Evolutionary conservation across 2,113 vertebrate genomes (phyloP), one percentile per base, ranked within the genome.

Genomic region (Anolis carolinensis): DNA sequence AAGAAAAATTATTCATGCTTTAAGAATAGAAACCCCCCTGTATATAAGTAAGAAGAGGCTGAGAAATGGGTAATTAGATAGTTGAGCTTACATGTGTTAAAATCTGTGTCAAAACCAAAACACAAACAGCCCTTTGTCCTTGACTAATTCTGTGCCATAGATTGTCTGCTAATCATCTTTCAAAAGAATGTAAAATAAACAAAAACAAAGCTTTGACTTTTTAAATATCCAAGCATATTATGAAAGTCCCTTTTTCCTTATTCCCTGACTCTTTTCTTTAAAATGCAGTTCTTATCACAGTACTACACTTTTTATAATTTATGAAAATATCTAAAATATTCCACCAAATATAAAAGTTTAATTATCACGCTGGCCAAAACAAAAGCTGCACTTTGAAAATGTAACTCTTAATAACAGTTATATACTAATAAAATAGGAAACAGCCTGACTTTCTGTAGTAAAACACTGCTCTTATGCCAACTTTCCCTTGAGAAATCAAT

Each of bases 341-440:
- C 94, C 88, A 92, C 93, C 87, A 95, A 95, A 95, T 97, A 97
- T 93, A 96, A 96, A 96, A 96, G 25, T 0, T 90, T 96, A 91
- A 92, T 93, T 95, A 94, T 92, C 93, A 23, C 88, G 83, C 92
- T 95, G 95, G 93, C 91, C 93, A 94, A 94, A 96, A 95, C 86
- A 95, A 95, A 95, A 88, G 95, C 94, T 86, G 95, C 91, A 95
- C 94, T 95, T 95, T 94, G 96, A 96, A 96, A 96, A 94, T 93
- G 93, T 95, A 94, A 95, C 93, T 93, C 92, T 91, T 89, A 94
- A 93, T 92, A 93, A 92, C 91, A 95, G 91, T 93, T 93, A 81
- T 94, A 93, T 90, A 92, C 93, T 97, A 97, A 87, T 97, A 97
- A 83, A 97, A 97, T 94, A 96, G 94, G 92, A 93, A 91, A 95